Base-by-base conservation (phyloP, 2,888 invertebrate genomes). In the Digitonthophagus gazella region DNA sequence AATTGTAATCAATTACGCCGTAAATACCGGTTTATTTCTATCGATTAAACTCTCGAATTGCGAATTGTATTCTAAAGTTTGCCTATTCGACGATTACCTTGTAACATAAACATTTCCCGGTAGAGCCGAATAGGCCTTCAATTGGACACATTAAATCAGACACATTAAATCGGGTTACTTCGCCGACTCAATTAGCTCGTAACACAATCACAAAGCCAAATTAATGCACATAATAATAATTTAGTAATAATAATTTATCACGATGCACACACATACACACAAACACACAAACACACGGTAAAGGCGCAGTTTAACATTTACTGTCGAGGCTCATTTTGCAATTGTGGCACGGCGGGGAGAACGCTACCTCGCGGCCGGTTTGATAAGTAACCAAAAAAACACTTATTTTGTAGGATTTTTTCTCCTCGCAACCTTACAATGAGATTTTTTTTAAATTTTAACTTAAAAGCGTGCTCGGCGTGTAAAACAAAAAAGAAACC, bases 401-500 rank as follows among this genome's bases (percentile, higher is more conserved):
- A 55, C n/a, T n/a, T n/a, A 44, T 44, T 44, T 44, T 44, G 2
- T 1, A 5, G 11, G 11, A 44, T 8, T 44, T 44, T 44, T 44
- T 11, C 28, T 69, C 71, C 71, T 61, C 20, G 61, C 16, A 57
- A 57, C 28, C 28, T 18, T 64, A 14, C 15, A 22, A 22, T 15
- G 11, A 20, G 5, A 64, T 44, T 3, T 11, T 16, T 61, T 61
- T 61, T 61, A 16, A 14, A 61, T 61, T 61, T 61, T n/a, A n/a
- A 15, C 18, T 19, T 15, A 18, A 61, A 61, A 61, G 61, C 61
- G 61, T 61, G 61, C 61, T 61, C 20, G 61, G 61, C 61, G 61
- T 61, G 61, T 61, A 16, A 20, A 18, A 76, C 76, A 75, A 19
- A 58, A 63, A 57, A 28, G 15, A 44, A 65, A 22, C 22, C n/a